These are phyloP conservation scores for Pogoniulus pusillus DNA, from an alignment of 2,797 vertebrate genomes.

Conservation along the genomic window DNA sequence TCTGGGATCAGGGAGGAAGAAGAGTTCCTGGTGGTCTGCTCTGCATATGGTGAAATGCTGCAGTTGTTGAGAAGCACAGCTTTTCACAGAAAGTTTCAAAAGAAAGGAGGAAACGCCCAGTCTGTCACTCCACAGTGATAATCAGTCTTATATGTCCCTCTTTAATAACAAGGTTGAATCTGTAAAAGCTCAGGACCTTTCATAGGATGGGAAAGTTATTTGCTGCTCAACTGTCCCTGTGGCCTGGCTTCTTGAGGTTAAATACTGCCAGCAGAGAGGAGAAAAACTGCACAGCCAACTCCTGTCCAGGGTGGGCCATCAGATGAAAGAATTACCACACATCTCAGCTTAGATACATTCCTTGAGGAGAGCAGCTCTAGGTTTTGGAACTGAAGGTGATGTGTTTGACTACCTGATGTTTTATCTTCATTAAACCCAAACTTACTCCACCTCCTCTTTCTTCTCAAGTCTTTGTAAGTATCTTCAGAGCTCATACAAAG, in stretches of 20 bases:
- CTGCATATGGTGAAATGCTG: neutral
- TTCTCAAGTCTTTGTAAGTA: neutral
- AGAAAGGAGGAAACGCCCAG: neutral
- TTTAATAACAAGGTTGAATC: neutral
- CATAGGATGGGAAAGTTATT: neutral
- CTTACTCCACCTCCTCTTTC: neutral
- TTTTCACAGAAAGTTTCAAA: neutral
- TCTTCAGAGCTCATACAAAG: neutral
- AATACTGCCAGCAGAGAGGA: neutral
- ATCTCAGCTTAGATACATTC: neutral
- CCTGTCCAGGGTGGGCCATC: neutral
- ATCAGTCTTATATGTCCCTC: neutral
- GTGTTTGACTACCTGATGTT: neutral
- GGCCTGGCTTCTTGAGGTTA: neutral
- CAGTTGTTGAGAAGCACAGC: neutral
- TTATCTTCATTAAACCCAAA: neutral
- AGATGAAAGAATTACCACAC: neutral
- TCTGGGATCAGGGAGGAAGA: neutral
- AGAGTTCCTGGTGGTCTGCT: neutral
- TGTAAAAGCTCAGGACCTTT: neutral
- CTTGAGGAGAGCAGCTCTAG: neutral
- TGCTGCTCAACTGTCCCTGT: neutral
- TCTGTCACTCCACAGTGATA: neutral
- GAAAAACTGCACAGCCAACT: neutral
- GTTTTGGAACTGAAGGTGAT: neutral